These are phyloP conservation scores for Pectinophora gossypiella DNA, from an alignment of 1,140 invertebrate species.

Conservation along the genomic window DNA sequence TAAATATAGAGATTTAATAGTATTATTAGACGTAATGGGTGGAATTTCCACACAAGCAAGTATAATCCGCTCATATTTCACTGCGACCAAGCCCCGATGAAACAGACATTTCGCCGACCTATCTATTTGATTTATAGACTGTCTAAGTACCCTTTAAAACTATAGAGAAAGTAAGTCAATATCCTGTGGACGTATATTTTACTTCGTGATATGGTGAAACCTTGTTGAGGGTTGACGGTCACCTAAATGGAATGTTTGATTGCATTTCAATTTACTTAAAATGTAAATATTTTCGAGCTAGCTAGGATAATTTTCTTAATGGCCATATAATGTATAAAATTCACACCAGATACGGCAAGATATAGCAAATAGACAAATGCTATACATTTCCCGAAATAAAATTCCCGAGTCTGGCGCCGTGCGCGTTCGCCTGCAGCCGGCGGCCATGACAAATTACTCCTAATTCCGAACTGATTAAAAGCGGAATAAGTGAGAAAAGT, in stretches of 20 bases:
- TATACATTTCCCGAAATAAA: too few relatives aligned
- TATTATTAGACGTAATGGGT: constrained; percentile 5
- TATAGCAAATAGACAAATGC: too few relatives aligned
- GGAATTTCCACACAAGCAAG: constrained; percentile 22
- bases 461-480: constrained; percentile 30
- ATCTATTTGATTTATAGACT: constrained; percentile 69
- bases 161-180: constrained; percentile 49
- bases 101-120: constrained; percentile 60
- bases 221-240: too few relatives aligned
- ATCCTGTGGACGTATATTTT: too few relatives aligned
- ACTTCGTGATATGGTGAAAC: too few relatives aligned
- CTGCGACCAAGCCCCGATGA: constrained; percentile 52
- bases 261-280: too few relatives aligned
- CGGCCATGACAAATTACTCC: constrained; percentile 11
- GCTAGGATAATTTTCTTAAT: too few relatives aligned
- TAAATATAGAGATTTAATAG: not conserved
- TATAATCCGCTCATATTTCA: constrained; percentile 66
- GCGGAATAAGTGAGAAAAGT: constrained; percentile 47
- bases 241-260: too few relatives aligned
- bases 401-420: too few relatives aligned
- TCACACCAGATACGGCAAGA: too few relatives aligned
- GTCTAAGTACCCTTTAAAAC: constrained; percentile 68
- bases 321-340: too few relatives aligned
- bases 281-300: too few relatives aligned
- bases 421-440: not conserved